These are phyloP conservation scores for Neotoxoptera formosana DNA, from an alignment of 1,140 invertebrate genomes.

Conservation along the genomic window DNA sequence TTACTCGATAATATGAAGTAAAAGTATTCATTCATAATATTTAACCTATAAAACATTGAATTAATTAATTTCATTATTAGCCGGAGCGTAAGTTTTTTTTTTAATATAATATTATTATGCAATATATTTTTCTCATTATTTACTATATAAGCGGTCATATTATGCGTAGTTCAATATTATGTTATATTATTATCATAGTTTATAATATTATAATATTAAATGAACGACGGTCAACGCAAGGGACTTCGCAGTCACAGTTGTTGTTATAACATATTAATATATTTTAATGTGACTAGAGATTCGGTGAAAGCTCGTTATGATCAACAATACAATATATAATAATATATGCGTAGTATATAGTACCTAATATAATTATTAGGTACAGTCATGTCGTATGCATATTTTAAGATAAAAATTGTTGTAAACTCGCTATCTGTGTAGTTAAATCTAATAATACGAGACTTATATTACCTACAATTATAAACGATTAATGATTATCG, in stretches of 20 bases:
- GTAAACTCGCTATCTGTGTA: not conserved
- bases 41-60: slow-evolving; percentile 10
- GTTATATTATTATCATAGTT: no score
- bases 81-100: not conserved
- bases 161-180: not conserved
- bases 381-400: not conserved
- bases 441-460: not conserved
- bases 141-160: not conserved
- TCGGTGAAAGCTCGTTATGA: not conserved
- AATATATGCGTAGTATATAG: not conserved
- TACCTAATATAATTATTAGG: not conserved
- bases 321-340: not conserved
- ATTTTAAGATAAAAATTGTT: not conserved
- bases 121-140: not conserved
- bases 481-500: not conserved
- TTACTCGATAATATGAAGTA: not conserved
- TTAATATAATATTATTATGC: not conserved
- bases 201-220: not conserved
- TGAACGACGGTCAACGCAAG: not conserved
- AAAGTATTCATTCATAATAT: slow-evolving; percentile 7
- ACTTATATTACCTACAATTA: not conserved
- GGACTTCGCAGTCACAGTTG: not conserved
- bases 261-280: not conserved
- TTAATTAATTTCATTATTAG: slow-evolving; percentile 19
- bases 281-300: not conserved